A percentile compares a stretch with the other conserved stretches of the same genome.
Conservation (phyloP, 2,888 invertebrate genomes). For the Caenorhabditis wallacei region DNA sequence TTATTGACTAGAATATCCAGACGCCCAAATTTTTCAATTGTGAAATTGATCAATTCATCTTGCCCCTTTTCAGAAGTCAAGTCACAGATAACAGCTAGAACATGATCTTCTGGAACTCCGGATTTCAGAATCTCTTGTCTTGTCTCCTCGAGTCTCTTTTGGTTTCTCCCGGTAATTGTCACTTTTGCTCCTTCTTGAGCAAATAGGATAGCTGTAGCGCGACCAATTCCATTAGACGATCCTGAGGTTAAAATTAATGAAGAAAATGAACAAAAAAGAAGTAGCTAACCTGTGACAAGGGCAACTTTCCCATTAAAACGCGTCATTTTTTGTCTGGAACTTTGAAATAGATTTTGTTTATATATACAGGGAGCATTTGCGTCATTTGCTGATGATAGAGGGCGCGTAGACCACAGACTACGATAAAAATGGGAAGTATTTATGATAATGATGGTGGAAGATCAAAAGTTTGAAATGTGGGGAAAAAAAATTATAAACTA, state of each 20-base stretch:
- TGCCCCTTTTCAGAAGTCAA: conserved; percentile 24
- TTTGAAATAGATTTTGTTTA: background rate
- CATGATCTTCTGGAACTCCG: conserved; percentile 32
- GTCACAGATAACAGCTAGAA: conserved; percentile 25
- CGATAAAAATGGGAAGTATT: too few relatives aligned
- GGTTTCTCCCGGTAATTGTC: conserved; percentile 46
- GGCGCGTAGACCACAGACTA: too few relatives aligned
- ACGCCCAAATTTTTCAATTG: conserved; percentile 38
- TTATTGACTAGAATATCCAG: conserved; percentile 55
- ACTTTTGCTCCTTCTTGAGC: conserved; percentile 43
- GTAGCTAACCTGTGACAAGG: conserved; percentile 46
- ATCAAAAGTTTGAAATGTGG: too few relatives aligned
- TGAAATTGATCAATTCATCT: conserved; percentile 32
- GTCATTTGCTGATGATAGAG: background rate
- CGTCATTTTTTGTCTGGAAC: too few relatives aligned
- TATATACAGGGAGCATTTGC: background rate
- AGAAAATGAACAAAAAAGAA: background rate
- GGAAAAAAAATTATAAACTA: too few relatives aligned
- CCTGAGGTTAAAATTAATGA: too few relatives aligned
- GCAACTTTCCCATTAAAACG: conserved; percentile 37
- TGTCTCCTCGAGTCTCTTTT: conserved; percentile 31
- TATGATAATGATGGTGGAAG: too few relatives aligned
- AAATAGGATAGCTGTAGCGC: conserved; percentile 29
- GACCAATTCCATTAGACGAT: conserved; percentile 51
- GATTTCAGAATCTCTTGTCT: conserved; percentile 20